Evolutionary conservation across 2,888 invertebrate genomes (phyloP), one percentile per base, ranked within the genome.

Genomic region (Hedya salicella): DNA sequence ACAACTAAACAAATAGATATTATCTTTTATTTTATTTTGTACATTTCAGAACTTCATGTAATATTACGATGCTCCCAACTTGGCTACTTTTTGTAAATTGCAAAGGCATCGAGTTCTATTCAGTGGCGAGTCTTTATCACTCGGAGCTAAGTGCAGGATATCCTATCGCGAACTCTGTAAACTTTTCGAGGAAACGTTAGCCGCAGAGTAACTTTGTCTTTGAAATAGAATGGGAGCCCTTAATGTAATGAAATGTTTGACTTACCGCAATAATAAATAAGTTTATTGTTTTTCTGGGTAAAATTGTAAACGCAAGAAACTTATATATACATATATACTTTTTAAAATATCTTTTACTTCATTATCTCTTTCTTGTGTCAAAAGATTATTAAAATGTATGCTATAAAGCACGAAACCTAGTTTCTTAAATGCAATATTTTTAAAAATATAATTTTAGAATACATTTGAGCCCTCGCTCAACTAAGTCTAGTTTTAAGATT

Each of bases 61-160:
- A 36, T 11, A 36, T 36, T 36, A 36, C 8, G 36, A 5, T 36
- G 13, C 1, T 16, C 8, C 17, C 8, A 50, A 50, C 17, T n/a
- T 2, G 1, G 3, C 4, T 16, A 32, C 21, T 25, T 54, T 54
- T 39, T 25, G 25, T 16, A 48, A 40, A 54, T 62, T 46, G 46
- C 42, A 25, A 62, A 50, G 32, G 44, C 44, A 16, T 44, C n/a
- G 17, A 44, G 50, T n/a, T 44, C 16, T 59, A 59, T 64, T 65
- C 63, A 42, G 3, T 36, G 44, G 44, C 32, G 46, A 16, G 57
- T 39, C 57, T 64, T 64, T 64, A 59, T 64, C 57, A 52, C 52
- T 53, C 44, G 30, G 46, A 30, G 57, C 66, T 66, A 66, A 66
- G 66, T 66, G 66, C 66, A 66, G 66, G 66, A 66, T 66, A 66